phyloP scores from a whole-genome alignment of 2,113 vertebrate species.

The Anhinga anhinga region DNA sequence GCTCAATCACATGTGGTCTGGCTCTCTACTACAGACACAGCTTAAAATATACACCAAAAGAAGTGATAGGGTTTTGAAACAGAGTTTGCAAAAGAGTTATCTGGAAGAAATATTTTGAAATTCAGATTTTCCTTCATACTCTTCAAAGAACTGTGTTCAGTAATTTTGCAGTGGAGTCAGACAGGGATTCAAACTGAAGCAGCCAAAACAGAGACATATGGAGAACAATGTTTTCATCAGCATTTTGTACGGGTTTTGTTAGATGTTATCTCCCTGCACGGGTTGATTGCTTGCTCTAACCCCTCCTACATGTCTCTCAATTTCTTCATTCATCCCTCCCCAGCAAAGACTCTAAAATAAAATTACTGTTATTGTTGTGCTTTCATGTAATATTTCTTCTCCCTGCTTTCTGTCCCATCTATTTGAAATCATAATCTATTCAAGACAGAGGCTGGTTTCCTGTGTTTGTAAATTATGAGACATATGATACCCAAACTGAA shows the following conservation, averaged over 20 bases:
- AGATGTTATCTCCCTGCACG: background rate
- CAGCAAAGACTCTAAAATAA: background rate
- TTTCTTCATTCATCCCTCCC: background rate
- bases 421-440: conserved; percentile 5
- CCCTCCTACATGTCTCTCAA: background rate
- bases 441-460: background rate
- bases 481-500: background rate
- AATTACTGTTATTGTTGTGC: background rate
- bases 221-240: conserved; percentile 17
- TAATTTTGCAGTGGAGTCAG: background rate
- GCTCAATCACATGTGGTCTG: background rate
- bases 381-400: background rate
- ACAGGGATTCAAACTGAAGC: background rate
- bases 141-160: background rate
- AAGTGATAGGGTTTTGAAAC: background rate
- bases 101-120: background rate
- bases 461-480: conserved; percentile 22
- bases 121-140: background rate
- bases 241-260: background rate
- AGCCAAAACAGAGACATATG: background rate
- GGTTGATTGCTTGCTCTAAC: background rate
- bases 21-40: background rate
- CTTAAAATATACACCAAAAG: background rate
- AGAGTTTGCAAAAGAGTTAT: background rate
- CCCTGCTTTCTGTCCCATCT: background rate